These are phyloP conservation scores for Chelonia mydas DNA, from an alignment of 2,797 vertebrate species.

Conservation along the genomic window DNA sequence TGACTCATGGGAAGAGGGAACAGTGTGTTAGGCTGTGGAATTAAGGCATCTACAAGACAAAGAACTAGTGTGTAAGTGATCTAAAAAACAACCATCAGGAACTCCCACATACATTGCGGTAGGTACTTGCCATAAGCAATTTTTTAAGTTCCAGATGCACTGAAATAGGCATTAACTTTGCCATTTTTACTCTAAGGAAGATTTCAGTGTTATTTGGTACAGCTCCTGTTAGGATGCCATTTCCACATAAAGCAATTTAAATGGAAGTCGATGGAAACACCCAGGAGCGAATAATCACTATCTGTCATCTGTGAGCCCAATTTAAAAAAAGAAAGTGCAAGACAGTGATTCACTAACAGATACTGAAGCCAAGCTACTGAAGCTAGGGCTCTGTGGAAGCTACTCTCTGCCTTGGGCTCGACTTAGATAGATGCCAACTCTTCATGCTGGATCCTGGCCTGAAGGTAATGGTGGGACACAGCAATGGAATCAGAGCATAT, in stretches of 20 bases:
- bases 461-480: accelerated
- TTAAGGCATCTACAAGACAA: not conserved
- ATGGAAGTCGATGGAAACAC: not conserved
- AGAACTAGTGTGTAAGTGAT: not conserved
- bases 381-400: not conserved
- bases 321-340: not conserved
- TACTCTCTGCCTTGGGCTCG: not conserved
- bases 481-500: not conserved
- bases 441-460: not conserved
- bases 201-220: no score
- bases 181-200: no score
- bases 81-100: not conserved
- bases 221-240: no score
- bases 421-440: not conserved
- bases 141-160: no score
- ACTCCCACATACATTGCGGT: no score
- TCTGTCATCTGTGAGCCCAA: not conserved
- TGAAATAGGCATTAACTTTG: no score
- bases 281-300: not conserved
- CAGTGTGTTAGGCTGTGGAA: not conserved
- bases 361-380: not conserved
- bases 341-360: not conserved
- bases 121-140: no score
- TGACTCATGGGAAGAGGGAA: not conserved
- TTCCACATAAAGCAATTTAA: not conserved